Evolutionary conservation across 2,888 invertebrate species (phyloP).

Genomic region (Rhagonycha fulva): DNA sequence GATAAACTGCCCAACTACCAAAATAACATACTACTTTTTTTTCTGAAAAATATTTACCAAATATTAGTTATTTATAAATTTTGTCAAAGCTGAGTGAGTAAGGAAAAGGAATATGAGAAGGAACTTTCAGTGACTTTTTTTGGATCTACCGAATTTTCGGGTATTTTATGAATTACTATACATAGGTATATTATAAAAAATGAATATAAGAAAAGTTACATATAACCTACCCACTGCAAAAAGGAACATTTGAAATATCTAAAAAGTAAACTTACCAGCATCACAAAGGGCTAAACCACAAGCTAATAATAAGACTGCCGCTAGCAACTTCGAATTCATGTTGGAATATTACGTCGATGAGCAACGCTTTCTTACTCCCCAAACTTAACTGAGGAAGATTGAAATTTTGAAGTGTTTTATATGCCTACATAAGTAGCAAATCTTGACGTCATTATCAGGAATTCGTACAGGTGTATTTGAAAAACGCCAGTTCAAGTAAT

Average conservation of each 20-base stretch:
- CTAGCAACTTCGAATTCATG: not conserved
- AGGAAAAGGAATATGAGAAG: no score
- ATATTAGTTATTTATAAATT: no score
- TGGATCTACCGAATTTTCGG: no score
- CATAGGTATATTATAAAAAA: no score
- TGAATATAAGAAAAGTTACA: no score
- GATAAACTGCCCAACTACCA: constrained; percentile 77
- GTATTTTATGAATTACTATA: no score
- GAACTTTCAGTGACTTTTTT: no score
- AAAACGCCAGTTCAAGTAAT: no score
- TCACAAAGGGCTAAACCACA: not conserved
- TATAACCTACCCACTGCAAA: no score
- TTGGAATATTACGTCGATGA: not conserved
- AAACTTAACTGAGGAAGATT: not conserved
- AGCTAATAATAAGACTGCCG: not conserved
- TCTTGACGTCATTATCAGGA: not conserved
- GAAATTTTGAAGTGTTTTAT: not conserved
- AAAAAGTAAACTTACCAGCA: not conserved
- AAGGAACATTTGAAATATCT: not conserved
- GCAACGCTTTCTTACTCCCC: no score
- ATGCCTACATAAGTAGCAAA: not conserved
- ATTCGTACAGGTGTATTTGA: no score
- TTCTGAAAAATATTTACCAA: not conserved
- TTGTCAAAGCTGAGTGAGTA: no score
- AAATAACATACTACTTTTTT: constrained; percentile 71